phyloP scores from a whole-genome alignment of 2,888 invertebrate genomes.

The Agriopis marginaria region DNA sequence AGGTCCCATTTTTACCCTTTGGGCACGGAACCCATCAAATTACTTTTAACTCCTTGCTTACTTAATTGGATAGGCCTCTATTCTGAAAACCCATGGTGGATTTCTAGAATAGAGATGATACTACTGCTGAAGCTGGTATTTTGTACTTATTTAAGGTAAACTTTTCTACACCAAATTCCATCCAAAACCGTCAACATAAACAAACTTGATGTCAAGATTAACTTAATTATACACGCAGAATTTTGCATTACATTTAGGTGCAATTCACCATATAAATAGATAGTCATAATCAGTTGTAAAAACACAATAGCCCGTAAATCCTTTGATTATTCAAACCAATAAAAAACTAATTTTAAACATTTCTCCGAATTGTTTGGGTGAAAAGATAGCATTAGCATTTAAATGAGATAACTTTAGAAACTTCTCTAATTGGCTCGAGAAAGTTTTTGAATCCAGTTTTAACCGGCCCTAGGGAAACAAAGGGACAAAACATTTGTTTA shows the following conservation, averaged over 20 bases:
- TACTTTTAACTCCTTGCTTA: no score
- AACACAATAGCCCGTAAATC: constrained; percentile 25
- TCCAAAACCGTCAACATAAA: no score
- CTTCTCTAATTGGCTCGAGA: constrained; percentile 32
- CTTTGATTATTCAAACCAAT: constrained; percentile 30
- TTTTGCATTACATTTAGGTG: background rate
- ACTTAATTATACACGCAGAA: background rate
- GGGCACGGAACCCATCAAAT: no score
- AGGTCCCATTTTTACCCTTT: no score
- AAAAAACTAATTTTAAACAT: constrained; percentile 41
- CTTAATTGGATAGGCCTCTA: no score
- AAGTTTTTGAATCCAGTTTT: constrained; percentile 24
- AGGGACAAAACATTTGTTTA: constrained; percentile 11
- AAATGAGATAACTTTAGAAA: constrained; percentile 38
- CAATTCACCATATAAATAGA: background rate
- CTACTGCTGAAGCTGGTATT: background rate
- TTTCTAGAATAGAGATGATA: no score
- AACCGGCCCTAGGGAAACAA: constrained; percentile 16
- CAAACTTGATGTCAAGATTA: no score
- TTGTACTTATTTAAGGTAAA: no score
- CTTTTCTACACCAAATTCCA: no score
- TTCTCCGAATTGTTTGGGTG: constrained; percentile 32
- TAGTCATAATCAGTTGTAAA: constrained; percentile 10
- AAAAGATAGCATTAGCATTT: constrained; percentile 41
- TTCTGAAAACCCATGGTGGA: no score